Conservation (phyloP, 2,888 invertebrate genomes). For the Smittia aterrima region DNA sequence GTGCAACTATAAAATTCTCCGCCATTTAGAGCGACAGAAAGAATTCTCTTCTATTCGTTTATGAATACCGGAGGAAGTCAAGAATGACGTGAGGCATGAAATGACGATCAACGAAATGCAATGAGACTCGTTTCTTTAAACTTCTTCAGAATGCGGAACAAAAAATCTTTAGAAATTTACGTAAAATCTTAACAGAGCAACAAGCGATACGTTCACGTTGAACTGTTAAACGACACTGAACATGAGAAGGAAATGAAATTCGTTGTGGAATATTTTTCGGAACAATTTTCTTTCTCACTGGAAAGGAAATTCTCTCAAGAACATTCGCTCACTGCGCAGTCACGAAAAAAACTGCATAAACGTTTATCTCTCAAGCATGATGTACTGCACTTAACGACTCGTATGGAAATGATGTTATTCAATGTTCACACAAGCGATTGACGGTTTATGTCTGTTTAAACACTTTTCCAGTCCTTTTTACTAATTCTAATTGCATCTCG, state of each 20-base stretch:
- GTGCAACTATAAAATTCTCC: background rate
- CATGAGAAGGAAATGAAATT: background rate
- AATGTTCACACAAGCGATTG: background rate
- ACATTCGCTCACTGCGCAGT: background rate
- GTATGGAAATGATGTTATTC: background rate
- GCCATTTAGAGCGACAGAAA: background rate
- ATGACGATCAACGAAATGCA: background rate
- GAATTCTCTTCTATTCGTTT: background rate
- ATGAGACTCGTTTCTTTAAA: background rate
- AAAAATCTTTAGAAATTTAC: background rate
- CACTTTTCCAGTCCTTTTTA: background rate
- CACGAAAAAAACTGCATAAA: background rate
- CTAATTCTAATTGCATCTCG: background rate
- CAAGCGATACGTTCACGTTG: background rate
- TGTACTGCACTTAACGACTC: constrained; percentile 7
- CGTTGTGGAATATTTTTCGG: background rate
- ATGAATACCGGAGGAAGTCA: background rate
- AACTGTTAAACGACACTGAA: background rate
- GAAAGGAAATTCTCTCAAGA: background rate
- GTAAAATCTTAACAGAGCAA: background rate
- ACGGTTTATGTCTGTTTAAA: background rate
- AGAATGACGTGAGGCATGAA: background rate
- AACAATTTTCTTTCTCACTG: constrained; percentile 8
- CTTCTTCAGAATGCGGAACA: background rate
- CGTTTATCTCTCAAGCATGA: background rate